A percentile compares a stretch with the other conserved stretches of the same genome.
phyloP scores from a whole-genome alignment of 2,113 vertebrate genomes.

The Capreolus pygargus region DNA sequence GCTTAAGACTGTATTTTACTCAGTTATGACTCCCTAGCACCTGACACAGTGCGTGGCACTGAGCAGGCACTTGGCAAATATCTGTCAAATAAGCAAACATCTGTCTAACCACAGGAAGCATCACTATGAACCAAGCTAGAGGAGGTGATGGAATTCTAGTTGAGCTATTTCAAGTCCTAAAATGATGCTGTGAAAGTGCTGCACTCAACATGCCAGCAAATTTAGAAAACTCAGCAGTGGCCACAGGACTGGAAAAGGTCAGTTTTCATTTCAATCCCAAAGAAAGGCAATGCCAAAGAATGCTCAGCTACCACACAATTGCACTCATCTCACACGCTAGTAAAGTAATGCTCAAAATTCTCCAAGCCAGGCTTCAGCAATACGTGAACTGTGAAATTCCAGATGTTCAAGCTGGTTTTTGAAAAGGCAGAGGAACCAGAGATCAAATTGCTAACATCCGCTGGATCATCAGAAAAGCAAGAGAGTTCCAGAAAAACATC shows the following conservation, averaged over 20 bases:
- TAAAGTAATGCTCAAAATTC: background rate
- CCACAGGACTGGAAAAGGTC: background rate
- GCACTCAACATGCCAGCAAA: background rate
- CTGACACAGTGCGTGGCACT: background rate
- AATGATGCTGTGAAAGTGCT: background rate
- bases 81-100: background rate
- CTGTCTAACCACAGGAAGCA: background rate
- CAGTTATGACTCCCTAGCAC: background rate
- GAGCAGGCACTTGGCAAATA: background rate
- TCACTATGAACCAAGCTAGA: background rate
- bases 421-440: background rate
- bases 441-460: background rate
- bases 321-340: background rate
- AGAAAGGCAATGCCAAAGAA: background rate
- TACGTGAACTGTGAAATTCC: background rate
- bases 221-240: background rate
- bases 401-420: background rate
- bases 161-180: background rate
- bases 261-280: background rate
- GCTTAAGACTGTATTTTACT: background rate
- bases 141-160: background rate
- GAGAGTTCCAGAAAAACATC: background rate
- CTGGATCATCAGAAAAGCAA: background rate
- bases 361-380: background rate
- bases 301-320: background rate